Conservation (phyloP, 2,113 vertebrate species). For the rat (Rattus norvegicus) region GRCr8 NC_086025.1:48293001-48293500, state of each 20-base stretch:
- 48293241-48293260: not conserved
- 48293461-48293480: not conserved
- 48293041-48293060: constrained; percentile 34
- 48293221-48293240: not conserved
- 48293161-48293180: not conserved
- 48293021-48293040: constrained; percentile 13
- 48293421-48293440: not conserved
- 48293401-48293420: not conserved
- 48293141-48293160: constrained; percentile 52
- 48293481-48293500: not conserved
- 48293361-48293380: not conserved
- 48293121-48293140: constrained; percentile 26
- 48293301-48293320: constrained; percentile 45
- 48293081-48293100: constrained; percentile 14
- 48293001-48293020: constrained; percentile 38
- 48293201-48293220: not conserved
- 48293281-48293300: not conserved
- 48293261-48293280: not conserved
- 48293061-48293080: constrained; percentile 3
- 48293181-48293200: constrained; percentile 38
- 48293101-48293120: not conserved
- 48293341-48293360: not conserved
- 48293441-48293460: not conserved
- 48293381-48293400: not conserved
- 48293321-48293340: not conserved